Evolutionary conservation across 2,797 vertebrate genomes (phyloP).

Genomic region (Anolis apletophallus): DNA sequence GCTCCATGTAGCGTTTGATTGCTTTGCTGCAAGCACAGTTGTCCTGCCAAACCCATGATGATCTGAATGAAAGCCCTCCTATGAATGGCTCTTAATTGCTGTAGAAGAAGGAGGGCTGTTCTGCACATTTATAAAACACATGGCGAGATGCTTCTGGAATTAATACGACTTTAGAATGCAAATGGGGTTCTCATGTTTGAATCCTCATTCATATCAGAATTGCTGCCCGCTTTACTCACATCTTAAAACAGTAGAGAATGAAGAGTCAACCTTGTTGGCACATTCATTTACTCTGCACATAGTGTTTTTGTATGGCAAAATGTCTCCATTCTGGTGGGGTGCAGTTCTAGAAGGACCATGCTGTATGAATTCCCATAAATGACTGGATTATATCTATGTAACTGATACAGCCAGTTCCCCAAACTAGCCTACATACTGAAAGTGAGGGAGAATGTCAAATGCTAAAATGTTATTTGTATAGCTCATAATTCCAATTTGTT

Average conservation of each 20-base stretch:
- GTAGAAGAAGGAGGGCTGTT: neutral
- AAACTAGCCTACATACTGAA: neutral
- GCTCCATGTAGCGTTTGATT: neutral
- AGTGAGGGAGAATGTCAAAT: neutral
- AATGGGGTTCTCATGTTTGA: neutral
- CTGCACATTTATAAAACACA: constrained; percentile 3
- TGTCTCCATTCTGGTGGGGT: neutral
- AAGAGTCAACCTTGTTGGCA: neutral
- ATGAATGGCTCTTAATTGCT: constrained; percentile 7
- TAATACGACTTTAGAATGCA: neutral
- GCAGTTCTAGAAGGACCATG: neutral
- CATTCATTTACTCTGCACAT: neutral
- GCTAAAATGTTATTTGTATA: neutral
- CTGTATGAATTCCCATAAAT: neutral
- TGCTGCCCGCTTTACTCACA: neutral
- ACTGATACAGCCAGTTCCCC: neutral
- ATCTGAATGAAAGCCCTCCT: neutral
- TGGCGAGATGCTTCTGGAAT: neutral
- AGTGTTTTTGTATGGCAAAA: neutral
- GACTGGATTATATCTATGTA: neutral
- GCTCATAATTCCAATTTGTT: neutral
- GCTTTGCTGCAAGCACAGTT: neutral
- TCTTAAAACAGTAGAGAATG: neutral
- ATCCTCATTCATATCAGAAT: neutral
- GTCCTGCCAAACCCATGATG: neutral